Base-by-base conservation (phyloP, 2,797 vertebrate genomes). In the Lindbergichthys nudifrons region DNA sequence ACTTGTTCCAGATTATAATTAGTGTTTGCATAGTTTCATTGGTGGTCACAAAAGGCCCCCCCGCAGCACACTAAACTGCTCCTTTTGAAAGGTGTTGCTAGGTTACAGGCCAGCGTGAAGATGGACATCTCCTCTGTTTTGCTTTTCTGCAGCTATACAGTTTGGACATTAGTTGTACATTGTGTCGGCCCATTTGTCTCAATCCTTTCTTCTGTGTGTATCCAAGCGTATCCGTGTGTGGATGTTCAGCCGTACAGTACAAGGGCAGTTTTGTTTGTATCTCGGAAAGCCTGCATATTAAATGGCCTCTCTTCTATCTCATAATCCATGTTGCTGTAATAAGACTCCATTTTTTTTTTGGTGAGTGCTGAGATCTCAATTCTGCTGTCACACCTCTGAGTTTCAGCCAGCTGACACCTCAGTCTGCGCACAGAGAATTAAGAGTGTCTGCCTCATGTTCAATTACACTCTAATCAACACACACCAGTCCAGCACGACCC, bases 21-120 rank as follows among this genome's bases (percentile, higher is more conserved):
- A 79, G 62, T 83, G 87, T 92, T 91, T 90, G 4, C 74, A 79
- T 89, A 93, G 91, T 94, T 92, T 94, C 93, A 93, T 94, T 94
- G 92, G 86, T n/a, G 82, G 85, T 71, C 91, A 94, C 88, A 94
- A 93, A 94, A 92, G 84, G 72, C 88, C 80, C 86, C 87, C 32
- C 32, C 32, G 84, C 88, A 85, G 91, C 89, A 91, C 93, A 91
- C 91, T 48, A 91, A 80, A 92, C 91, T 86, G 90, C 82, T 92
- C 84, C 86, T 84, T 94, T 95, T 93, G 85, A 94, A 92, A 91
- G 84, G 84, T 93, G 96, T 97, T 97, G 96, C 97, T 97, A 97
- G 94, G 96, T 96, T 94, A 96, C 96, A 58, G 75, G 83, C 87
- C 67, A 79, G 66, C 85, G 85, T 83, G 77, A 90, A 93, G 91